Evolutionary conservation across 1,140 invertebrate genomes (phyloP).

Genomic region (Hylyphantes graminicola): DNA sequence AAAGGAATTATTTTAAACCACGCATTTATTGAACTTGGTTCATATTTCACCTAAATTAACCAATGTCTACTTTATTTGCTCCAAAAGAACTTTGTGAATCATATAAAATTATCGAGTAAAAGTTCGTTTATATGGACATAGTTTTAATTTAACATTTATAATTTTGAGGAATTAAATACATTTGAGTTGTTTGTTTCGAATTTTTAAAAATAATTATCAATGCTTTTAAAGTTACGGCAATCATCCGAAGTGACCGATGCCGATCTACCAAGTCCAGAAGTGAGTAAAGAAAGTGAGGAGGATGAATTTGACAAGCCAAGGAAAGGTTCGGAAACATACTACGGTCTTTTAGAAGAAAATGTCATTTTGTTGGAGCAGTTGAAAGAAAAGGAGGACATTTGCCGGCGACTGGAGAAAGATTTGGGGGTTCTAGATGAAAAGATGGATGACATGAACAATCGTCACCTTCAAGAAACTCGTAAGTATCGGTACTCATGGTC

Average conservation of each 20-base stretch:
- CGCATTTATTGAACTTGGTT: no score
- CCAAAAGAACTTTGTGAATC: no score
- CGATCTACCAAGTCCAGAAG: not conserved
- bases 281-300: conserved; percentile 15
- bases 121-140: no score
- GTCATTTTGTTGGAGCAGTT: conserved; percentile 69
- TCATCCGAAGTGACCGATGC: not conserved
- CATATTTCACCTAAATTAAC: no score
- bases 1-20: no score
- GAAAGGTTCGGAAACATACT: conserved; percentile 50
- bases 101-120: no score
- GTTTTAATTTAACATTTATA: no score
- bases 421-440: conserved; percentile 68
- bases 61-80: no score
- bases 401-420: conserved; percentile 67
- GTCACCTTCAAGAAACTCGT: conserved; percentile 66
- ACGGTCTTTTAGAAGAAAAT: conserved; percentile 70
- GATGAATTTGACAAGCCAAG: conserved; percentile 19
- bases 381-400: conserved; percentile 69
- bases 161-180: no score
- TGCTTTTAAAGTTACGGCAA: not conserved
- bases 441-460: conserved; percentile 65
- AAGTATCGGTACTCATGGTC: conserved; percentile 10
- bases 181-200: no score
- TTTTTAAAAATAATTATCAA: no score